These are phyloP conservation scores for Anser cygnoides DNA, from an alignment of 2,113 vertebrate genomes.

Conservation along the genomic window DNA sequence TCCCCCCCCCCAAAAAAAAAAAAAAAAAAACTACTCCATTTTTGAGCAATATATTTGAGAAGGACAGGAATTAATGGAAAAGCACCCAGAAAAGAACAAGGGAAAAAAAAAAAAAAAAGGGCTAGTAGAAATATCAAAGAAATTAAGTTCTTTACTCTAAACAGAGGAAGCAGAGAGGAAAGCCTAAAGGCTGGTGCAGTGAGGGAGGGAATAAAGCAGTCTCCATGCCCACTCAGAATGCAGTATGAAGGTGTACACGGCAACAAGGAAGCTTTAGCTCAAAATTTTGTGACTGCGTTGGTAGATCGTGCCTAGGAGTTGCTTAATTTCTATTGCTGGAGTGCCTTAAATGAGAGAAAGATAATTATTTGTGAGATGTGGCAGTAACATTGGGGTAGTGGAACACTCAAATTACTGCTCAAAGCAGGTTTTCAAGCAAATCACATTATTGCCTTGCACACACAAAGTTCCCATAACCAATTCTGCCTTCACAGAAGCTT, in stretches of 20 bases:
- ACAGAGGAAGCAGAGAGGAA: not conserved
- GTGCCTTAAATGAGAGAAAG: not conserved
- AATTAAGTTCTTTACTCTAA: not conserved
- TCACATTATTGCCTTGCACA: not conserved
- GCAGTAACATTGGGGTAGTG: not conserved
- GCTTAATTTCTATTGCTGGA: not conserved
- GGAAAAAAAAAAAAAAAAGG: not conserved
- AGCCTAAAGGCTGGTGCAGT: not conserved
- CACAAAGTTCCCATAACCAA: not conserved
- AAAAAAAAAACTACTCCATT: not conserved
- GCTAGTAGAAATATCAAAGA: not conserved
- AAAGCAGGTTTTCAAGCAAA: not conserved
- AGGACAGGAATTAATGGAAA: not conserved
- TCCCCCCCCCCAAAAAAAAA: too few relatives aligned
- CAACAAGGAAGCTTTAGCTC: not conserved
- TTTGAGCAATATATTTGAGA: not conserved
- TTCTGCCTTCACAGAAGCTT: not conserved
- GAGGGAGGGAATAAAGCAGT: not conserved
- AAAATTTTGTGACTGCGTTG: not conserved
- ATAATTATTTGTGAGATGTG: not conserved
- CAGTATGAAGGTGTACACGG: not conserved
- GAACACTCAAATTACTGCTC: not conserved
- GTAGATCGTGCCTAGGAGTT: not conserved
- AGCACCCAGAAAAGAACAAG: not conserved
- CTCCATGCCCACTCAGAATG: not conserved